Evolutionary conservation across 2,113 vertebrate species (phyloP), one percentile per base, ranked within the genome.

Genomic region (Fregata magnificens): DNA sequence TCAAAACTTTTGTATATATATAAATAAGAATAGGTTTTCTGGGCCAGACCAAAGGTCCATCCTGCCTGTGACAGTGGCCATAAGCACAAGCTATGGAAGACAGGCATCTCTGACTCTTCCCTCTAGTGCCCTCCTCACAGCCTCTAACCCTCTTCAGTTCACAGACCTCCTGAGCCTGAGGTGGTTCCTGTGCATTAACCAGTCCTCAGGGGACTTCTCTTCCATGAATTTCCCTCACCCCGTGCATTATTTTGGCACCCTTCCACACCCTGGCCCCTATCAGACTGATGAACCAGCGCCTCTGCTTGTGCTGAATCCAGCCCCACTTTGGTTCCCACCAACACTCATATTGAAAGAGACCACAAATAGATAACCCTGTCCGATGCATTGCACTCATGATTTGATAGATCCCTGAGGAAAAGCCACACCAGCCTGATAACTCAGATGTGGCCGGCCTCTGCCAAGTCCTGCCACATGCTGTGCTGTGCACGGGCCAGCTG

Each of bases 111-210:
- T 45, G 49, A 21, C 40, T 49, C 32, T 70, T 73, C 12, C 13
- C 16, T 45, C 44, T 44, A 25, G 6, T 18, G 32, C 6, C 13
- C 13, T 70, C 26, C 78, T 85, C 0, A 0, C 14, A 92, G 19
- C 21, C 19, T 72, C n/a, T 69, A 32, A n/a, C 13, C 6, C 29
- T 67, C n/a, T 62, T 29, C 34, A 40, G 8, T 36, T 72, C 42
- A 67, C 14, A 86, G 62, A 49, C 34, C 5, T 88, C 52, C 32
- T 4, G 7, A 90, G 67, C 11, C 20, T 56, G 22, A 14, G 3
- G 1, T 42, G 32, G 21, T 49, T 72, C 22, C 31, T 86, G 17
- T 66, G 21, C 47, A 45, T 45, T 88, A 82, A 47, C 5, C 10
- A 38, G 10, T 44, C 21, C 12, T 44, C 5, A 5, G 9, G 1